phyloP scores from a whole-genome alignment of 1,140 invertebrate species.

The Macrobrachium nipponense region DNA sequence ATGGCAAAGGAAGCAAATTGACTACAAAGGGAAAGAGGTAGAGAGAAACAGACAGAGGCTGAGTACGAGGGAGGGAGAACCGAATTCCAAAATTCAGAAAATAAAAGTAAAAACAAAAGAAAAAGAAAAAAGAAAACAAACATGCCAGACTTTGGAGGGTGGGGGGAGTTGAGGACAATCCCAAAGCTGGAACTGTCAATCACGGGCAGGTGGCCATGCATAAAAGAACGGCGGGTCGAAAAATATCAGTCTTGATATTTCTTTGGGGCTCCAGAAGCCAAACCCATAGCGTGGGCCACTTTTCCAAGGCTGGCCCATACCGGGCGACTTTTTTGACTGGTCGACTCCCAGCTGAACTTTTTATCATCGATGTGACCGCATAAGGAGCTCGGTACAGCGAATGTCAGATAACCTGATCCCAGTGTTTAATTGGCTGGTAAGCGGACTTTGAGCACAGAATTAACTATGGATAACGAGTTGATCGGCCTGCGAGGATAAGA shows the following conservation, averaged over 20 bases:
- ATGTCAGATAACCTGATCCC: slow-evolving; percentile 45
- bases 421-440: slow-evolving; percentile 57
- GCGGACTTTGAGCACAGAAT: slow-evolving; percentile 55
- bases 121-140: too few relatives aligned
- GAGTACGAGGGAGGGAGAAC: too few relatives aligned
- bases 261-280: too few relatives aligned
- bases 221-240: not conserved
- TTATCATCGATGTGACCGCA: slow-evolving; percentile 48
- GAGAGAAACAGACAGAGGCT: too few relatives aligned
- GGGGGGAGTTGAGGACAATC: too few relatives aligned
- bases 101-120: too few relatives aligned
- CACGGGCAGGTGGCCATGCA: too few relatives aligned
- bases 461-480: slow-evolving; percentile 37
- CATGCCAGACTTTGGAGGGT: too few relatives aligned
- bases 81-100: too few relatives aligned
- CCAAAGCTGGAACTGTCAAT: too few relatives aligned
- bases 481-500: slow-evolving; percentile 8
- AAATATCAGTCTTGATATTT: not conserved
- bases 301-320: slow-evolving; percentile 22
- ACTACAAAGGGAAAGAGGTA: too few relatives aligned
- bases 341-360: slow-evolving; percentile 13
- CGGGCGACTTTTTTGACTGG: slow-evolving; percentile 44
- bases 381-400: slow-evolving; percentile 47
- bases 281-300: not conserved
- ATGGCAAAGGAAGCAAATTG: too few relatives aligned